Percentiles rank a stretch among this genome's conserved stretches.
These are phyloP conservation scores for Chirona hameri DNA, from an alignment of 2,888 invertebrate genomes.

Conservation along the genomic window DNA sequence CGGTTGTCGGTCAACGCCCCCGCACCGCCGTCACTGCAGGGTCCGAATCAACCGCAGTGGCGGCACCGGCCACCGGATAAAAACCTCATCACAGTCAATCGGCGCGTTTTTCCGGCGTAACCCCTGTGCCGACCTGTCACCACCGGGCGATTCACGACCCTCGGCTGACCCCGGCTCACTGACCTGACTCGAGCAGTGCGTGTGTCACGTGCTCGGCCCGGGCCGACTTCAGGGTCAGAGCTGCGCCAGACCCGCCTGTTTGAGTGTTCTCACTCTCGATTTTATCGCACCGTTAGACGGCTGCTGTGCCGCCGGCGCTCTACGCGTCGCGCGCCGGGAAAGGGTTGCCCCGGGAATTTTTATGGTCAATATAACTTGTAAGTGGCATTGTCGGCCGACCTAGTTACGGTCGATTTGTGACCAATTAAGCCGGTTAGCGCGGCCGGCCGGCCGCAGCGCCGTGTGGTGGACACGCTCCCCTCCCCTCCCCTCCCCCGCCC, in stretches of 20 bases:
- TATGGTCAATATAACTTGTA: constrained; percentile 25
- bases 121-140: not conserved
- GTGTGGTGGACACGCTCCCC: too few species aligned
- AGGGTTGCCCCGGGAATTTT: constrained; percentile 22
- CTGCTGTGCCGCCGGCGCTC: not conserved
- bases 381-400: constrained; percentile 23
- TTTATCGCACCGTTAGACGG: not conserved
- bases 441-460: too few species aligned
- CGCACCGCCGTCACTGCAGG: too few species aligned
- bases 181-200: not conserved
- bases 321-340: not conserved
- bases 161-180: not conserved
- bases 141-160: not conserved
- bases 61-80: too few species aligned
- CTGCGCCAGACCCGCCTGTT: not conserved
- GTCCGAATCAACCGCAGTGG: too few species aligned
- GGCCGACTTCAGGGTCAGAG: not conserved
- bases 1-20: too few species aligned
- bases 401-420: constrained; percentile 9
- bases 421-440: constrained; percentile 1
- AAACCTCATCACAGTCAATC: too few species aligned
- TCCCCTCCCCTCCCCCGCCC: too few species aligned
- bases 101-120: too few species aligned
- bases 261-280: not conserved
- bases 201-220: not conserved